Conservation (phyloP, 1,140 invertebrate genomes). For the Charaxes varanes region DNA sequence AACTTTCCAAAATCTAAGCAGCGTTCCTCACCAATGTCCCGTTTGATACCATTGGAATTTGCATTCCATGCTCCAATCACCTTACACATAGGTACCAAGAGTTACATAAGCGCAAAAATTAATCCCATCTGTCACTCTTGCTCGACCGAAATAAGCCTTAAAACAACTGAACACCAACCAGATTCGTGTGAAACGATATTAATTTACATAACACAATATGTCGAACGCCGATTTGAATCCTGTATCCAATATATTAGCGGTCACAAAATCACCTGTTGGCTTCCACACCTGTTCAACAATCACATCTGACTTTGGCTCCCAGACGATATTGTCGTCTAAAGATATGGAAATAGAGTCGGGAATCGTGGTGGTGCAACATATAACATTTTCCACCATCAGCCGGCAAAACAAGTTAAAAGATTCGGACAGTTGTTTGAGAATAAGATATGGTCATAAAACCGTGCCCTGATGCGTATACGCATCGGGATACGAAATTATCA, state of each 20-base stretch:
- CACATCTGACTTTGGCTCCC: slow-evolving; percentile 42
- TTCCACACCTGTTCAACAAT: slow-evolving; percentile 62
- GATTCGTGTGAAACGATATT: slow-evolving; percentile 16
- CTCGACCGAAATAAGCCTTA: slow-evolving; percentile 21
- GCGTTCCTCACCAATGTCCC: slow-evolving; percentile 12
- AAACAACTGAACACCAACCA: slow-evolving; percentile 5
- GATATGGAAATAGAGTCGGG: slow-evolving; percentile 11
- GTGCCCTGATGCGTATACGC: slow-evolving; percentile 19
- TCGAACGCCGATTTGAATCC: slow-evolving; percentile 54
- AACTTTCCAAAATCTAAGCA: slow-evolving; percentile 10
- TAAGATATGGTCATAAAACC: slow-evolving; percentile 36
- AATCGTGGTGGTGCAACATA: slow-evolving; percentile 6
- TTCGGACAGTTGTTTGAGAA: slow-evolving; percentile 40
- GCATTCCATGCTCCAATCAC: slow-evolving; percentile 19
- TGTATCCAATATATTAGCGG: slow-evolving; percentile 63
- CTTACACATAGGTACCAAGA: slow-evolving; percentile 19
- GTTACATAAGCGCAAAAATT: slow-evolving; percentile 31
- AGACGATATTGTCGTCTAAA: slow-evolving; percentile 22
- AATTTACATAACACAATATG: slow-evolving; percentile 53
- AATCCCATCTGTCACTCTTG: slow-evolving; percentile 24
- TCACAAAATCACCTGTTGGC: slow-evolving; percentile 64
- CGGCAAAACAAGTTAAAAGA: slow-evolving; percentile 42
- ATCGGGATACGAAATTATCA: slow-evolving; percentile 22
- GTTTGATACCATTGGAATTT: slow-evolving; percentile 6
- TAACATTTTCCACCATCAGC: slow-evolving; percentile 32